These are phyloP conservation scores for Entosphenus tridentatus DNA, from an alignment of 2,113 vertebrate species.

Conservation along the genomic window DNA sequence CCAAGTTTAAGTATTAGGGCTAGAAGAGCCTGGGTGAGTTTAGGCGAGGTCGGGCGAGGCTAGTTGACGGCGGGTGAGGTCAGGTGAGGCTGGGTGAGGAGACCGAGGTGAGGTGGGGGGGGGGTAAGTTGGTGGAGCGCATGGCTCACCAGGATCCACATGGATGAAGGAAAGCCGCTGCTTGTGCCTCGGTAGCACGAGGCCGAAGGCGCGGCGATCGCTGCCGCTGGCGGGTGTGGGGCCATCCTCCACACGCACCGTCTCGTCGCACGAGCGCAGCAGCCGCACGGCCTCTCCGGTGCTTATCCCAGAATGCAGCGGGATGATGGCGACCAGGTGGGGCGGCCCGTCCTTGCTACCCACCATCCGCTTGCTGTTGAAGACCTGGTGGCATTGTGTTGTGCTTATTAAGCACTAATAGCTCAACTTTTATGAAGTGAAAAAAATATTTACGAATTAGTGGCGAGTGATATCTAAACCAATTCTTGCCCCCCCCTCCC, in stretches of 20 bases:
- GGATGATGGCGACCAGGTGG: slow-evolving; percentile 49
- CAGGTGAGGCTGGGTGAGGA: no score
- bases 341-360: slow-evolving; percentile 64
- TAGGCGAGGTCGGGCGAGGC: no score
- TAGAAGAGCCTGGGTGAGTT: no score
- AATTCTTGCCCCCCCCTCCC: no score
- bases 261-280: slow-evolving; percentile 25
- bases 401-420: no score
- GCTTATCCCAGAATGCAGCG: slow-evolving; percentile 29
- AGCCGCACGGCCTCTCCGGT: slow-evolving; percentile 19
- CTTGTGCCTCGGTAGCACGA: slow-evolving; percentile 48
- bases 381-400: slow-evolving; percentile 16
- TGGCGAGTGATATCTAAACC: no score
- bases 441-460: no score
- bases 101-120: no score
- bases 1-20: no score
- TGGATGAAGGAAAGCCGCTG: slow-evolving; percentile 55
- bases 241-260: slow-evolving; percentile 18
- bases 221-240: slow-evolving; percentile 13
- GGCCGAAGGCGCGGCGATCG: slow-evolving; percentile 25
- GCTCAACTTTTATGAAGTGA: no score
- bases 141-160: slow-evolving; percentile 30
- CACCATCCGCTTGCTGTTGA: slow-evolving; percentile 58
- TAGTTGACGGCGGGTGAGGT: no score
- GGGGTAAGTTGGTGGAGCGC: no score